phyloP scores from a whole-genome alignment of 2,113 vertebrate genomes.

The Podocnemis expansa region DNA sequence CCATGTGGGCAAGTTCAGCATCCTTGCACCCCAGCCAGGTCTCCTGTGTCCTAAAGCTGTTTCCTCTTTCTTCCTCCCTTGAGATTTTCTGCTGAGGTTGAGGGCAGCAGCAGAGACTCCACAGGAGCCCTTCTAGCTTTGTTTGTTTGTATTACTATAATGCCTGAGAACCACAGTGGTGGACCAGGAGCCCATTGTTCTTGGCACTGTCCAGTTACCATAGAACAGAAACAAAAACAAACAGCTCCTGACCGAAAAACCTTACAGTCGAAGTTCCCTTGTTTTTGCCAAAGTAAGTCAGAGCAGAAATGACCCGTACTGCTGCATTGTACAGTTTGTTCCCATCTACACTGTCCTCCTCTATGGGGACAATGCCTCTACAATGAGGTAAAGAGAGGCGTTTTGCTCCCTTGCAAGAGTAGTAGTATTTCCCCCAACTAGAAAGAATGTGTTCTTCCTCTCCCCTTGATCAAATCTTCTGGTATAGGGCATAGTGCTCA shows the following conservation, averaged over 20 bases:
- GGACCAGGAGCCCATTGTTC: background rate
- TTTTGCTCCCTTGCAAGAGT: background rate
- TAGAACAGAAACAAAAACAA: background rate
- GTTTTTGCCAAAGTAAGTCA: slow-evolving; percentile 56
- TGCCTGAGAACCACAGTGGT: background rate
- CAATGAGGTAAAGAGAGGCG: background rate
- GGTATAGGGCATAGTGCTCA: background rate
- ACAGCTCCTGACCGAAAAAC: background rate
- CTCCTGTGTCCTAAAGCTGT: slow-evolving; percentile 19
- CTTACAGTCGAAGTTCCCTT: background rate
- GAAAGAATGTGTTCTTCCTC: background rate
- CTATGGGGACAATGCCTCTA: background rate
- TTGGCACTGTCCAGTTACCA: background rate
- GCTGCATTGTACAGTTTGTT: slow-evolving; percentile 38
- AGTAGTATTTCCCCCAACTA: background rate
- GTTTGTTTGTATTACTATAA: background rate
- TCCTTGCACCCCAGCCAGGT: slow-evolving; percentile 38
- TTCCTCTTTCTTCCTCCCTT: slow-evolving; percentile 44
- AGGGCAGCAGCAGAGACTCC: slow-evolving; percentile 30
- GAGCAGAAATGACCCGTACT: slow-evolving; percentile 56
- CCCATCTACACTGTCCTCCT: background rate
- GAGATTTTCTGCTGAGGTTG: slow-evolving; percentile 40
- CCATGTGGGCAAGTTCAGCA: slow-evolving; percentile 43
- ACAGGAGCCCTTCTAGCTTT: slow-evolving; percentile 22
- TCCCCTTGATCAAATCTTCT: background rate